Evolutionary conservation across 2,888 invertebrate genomes (phyloP).

Genomic region (Dichetophora obliterata): DNA sequence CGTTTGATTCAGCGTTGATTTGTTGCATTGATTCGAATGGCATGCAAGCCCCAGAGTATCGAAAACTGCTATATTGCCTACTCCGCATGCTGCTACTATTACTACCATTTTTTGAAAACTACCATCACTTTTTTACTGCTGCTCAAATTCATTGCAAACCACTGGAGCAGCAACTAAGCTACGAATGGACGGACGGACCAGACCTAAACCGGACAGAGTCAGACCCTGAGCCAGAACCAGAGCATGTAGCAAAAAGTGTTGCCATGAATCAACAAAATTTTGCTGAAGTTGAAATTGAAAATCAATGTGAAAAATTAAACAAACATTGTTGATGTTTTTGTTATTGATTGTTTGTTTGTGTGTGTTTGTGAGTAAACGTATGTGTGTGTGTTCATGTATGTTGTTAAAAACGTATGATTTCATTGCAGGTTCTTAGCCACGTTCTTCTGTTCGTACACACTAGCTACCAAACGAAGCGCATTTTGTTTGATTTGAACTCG

Average conservation of each 20-base stretch:
- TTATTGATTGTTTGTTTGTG: conserved; percentile 7
- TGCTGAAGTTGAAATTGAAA: conserved; percentile 47
- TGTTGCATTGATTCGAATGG: conserved; percentile 47
- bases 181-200: neutral
- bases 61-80: neutral
- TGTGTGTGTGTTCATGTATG: conserved; percentile 3
- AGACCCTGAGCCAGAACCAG: neutral
- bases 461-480: neutral
- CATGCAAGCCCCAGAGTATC: conserved; percentile 22
- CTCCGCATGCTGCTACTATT: neutral
- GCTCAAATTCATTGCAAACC: neutral
- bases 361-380: conserved; percentile 11
- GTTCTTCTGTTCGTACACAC: neutral
- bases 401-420: conserved; percentile 36
- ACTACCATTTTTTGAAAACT: neutral
- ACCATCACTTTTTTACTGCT: neutral
- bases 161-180: neutral
- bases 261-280: conserved; percentile 46
- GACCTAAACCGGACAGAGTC: too few relatives aligned
- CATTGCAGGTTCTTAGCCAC: neutral
- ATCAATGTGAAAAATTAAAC: conserved; percentile 48
- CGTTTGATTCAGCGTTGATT: conserved; percentile 52
- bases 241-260: conserved; percentile 26
- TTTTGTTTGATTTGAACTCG: conserved; percentile 21
- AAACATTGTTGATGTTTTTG: conserved; percentile 40